These are phyloP conservation scores for Megaptera novaeangliae DNA, from an alignment of 2,113 vertebrate species.

Conservation along the genomic window DNA sequence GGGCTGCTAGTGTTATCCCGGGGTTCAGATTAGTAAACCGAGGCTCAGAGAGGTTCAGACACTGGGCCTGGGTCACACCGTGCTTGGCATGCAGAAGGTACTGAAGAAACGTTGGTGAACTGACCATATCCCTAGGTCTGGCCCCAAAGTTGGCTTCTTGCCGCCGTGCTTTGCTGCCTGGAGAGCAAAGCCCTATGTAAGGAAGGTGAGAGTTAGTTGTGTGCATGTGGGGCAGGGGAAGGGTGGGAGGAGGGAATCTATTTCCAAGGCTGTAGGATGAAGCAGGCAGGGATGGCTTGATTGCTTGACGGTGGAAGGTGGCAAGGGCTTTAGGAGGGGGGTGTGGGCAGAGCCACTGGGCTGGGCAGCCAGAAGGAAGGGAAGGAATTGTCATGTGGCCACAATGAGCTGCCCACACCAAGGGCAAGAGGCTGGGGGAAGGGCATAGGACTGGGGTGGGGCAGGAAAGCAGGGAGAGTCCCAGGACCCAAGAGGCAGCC, in stretches of 20 bases:
- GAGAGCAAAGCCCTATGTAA: neutral
- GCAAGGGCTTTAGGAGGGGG: neutral
- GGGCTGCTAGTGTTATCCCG: neutral
- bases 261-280: neutral
- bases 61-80: neutral
- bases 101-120: neutral
- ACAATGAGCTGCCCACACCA: neutral
- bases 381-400: neutral
- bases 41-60: neutral
- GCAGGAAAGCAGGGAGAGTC: neutral
- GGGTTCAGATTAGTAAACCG: neutral
- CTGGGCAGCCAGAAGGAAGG: neutral
- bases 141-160: neutral
- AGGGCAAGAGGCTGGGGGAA: neutral
- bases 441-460: neutral
- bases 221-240: no score
- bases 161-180: neutral
- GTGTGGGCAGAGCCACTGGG: neutral
- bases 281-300: neutral
- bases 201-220: neutral
- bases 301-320: neutral
- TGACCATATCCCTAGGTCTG: neutral
- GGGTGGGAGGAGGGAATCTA: accelerated
- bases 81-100: neutral
- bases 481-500: neutral